A percentile compares a stretch with the other conserved stretches of the same genome.
phyloP scores from a whole-genome alignment of 37 sponge, comb jelly and placozoan genomes.

The Beroe ovata region DNA sequence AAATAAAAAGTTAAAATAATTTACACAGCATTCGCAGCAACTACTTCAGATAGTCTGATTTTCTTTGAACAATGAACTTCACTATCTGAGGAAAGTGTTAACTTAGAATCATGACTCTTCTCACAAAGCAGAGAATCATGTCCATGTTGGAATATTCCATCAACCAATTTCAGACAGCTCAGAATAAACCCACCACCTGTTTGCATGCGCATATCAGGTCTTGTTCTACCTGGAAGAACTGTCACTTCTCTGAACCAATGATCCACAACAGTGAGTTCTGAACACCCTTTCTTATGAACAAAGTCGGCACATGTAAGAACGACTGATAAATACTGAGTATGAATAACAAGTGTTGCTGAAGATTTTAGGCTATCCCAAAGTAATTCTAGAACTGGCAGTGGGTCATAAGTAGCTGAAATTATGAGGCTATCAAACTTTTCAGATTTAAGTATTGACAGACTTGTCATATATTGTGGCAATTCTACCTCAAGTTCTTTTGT shows the following conservation, averaged over 20 bases:
- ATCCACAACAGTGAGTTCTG: conserved; percentile 49
- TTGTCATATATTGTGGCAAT: neutral
- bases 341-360: conserved; percentile 23
- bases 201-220: conserved; percentile 60
- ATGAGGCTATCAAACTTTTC: conserved; percentile 47
- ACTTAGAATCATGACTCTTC: neutral
- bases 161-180: neutral
- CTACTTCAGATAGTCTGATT: neutral
- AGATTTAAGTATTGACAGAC: neutral
- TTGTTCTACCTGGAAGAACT: conserved; percentile 32
- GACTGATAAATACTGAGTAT: conserved; percentile 16
- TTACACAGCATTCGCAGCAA: neutral
- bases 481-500: neutral
- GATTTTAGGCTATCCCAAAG: neutral
- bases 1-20: too few relatives aligned
- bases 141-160: conserved; percentile 30
- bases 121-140: neutral
- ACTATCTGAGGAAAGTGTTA: neutral
- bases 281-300: conserved; percentile 44
- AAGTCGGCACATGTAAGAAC: conserved; percentile 45
- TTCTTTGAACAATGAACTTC: neutral
- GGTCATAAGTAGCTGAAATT: conserved; percentile 60
- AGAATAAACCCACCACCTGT: conserved; percentile 58
- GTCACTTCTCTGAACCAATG: conserved; percentile 54
- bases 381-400: conserved; percentile 35